Evolutionary conservation across 2,113 vertebrate genomes (phyloP), one percentile per base, ranked within the genome.

Genomic region (Amia ocellicauda): DNA sequence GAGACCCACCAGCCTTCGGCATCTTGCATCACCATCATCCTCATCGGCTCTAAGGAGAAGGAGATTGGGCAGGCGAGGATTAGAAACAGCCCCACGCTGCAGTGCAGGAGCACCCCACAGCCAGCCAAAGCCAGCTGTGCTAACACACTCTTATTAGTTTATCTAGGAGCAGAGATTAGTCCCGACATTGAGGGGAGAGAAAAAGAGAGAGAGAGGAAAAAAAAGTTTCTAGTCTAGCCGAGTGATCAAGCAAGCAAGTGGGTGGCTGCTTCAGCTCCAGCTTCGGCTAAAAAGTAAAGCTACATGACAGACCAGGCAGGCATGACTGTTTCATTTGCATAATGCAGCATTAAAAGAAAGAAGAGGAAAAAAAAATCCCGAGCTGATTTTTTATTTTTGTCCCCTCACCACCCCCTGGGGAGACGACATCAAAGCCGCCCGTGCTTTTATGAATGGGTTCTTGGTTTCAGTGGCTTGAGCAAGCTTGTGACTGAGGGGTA

Each of bases 51-150:
- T 36, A 36, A 36, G 43, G 43, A 17, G 5, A 47, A 47, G 43
- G 43, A 47, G 43, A 47, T 47, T 13, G 43, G 43, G 43, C 13
- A 47, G 4, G 43, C 13, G 43, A n/a, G 17, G 43, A 47, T 14
- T 47, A n/a, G 43, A 47, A 47, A 14, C 43, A 14, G 17, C 13
- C 63, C 17, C 51, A 66, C 41, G 64, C 60, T 49, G 45, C 20
- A 28, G 43, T 19, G 56, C 47, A 40, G 52, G 70, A 57, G 67
- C 69, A 52, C 52, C 20, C 41, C 60, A 72, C 53, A 61, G 71
- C 66, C 43, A 54, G 66, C 42, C 47, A 63, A 66, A 26, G 62
- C 67, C 74, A 74, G 72, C 67, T 74, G 71, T 69, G 56, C 63
- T 65, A 66, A 71, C 69, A 72, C 58, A 53, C 64, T 51, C 58